Evolutionary conservation across 2,113 vertebrate genomes (phyloP), one percentile per base, ranked within the genome.

Genomic region (Seriola quinqueradiata): DNA sequence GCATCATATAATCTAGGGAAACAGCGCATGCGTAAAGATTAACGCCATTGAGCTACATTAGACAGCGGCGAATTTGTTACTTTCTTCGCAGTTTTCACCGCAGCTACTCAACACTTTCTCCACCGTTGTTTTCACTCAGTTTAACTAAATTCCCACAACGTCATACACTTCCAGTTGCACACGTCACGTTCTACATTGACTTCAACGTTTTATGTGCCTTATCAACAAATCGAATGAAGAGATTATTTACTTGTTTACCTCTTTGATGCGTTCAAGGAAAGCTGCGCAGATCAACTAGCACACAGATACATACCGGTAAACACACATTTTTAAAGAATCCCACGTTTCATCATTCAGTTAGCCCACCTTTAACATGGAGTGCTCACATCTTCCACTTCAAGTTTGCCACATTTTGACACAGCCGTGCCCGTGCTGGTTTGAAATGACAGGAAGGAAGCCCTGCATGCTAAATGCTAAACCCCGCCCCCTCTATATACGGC

Each of bases 1-100:
- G 32, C 44, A 61, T 3, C 32, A 44, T 10, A 2, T 16, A 4
- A 17, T 4, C n/a, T 19, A 10, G n/a, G 5, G 0, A 16, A 52
- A 64, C 46, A 0, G 77, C 88, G 88, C 85, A 85, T 77, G 88
- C 77, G 88, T 59, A 11, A 4, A 21, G 71, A 72, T 73, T 76
- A 66, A 25, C 63, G 0, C 14, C 38, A 8, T 34, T 3, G 14
- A 5, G 0, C 21, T 5, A 2, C 9, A 19, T 0, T 16, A 2
- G 13, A 14, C 13, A 50, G 28, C 42, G 7, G n/a, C 2, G 23
- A 11, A n/a, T 42, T 23, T 38, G 9, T 28, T 17, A 28, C 67
- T 73, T 69, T 25, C 4, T 1, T 8, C n/a, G 3, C 4, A 10
- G 4, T 63, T 73, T 69, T 25, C 4, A 1, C 7, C n/a, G 3